Conservation (phyloP, 2,113 vertebrate species). For the Herpetotheres cachinnans region DNA sequence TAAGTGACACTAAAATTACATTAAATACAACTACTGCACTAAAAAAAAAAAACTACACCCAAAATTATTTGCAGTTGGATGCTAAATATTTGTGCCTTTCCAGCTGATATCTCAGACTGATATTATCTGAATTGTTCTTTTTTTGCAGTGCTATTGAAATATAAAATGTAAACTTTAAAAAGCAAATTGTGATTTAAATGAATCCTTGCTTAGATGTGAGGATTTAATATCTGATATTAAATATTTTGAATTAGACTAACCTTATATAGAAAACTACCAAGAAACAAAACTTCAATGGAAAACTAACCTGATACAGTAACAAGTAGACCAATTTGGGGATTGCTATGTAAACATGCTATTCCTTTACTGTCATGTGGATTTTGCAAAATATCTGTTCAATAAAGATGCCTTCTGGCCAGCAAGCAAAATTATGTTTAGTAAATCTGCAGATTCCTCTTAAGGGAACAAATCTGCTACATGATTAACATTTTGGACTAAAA, state of each 20-base stretch:
- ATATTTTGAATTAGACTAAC: not conserved
- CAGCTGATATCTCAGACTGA: not conserved
- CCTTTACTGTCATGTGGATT: not conserved
- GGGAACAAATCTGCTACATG: not conserved
- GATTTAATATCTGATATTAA: not conserved
- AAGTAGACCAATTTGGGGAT: not conserved
- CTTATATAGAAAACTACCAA: not conserved
- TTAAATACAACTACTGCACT: not conserved
- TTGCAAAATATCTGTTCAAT: not conserved
- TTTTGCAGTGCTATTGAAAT: not conserved
- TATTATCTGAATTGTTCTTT: not conserved
- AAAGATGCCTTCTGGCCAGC: not conserved
- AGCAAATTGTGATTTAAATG: not conserved
- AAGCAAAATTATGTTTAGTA: not conserved
- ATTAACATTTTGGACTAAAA: not conserved
- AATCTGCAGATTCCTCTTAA: not conserved
- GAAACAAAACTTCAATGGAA: not conserved
- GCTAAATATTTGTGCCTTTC: not conserved
- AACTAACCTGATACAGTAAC: not conserved
- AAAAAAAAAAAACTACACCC: not conserved
- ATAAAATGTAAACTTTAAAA: not conserved
- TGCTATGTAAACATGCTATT: not conserved
- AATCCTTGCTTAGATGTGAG: not conserved
- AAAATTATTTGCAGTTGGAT: not conserved
- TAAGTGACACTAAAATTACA: not conserved